Evolutionary conservation across 2,797 vertebrate genomes (phyloP), one percentile per base, ranked within the genome.

Genomic region (Champsocephalus esox): DNA sequence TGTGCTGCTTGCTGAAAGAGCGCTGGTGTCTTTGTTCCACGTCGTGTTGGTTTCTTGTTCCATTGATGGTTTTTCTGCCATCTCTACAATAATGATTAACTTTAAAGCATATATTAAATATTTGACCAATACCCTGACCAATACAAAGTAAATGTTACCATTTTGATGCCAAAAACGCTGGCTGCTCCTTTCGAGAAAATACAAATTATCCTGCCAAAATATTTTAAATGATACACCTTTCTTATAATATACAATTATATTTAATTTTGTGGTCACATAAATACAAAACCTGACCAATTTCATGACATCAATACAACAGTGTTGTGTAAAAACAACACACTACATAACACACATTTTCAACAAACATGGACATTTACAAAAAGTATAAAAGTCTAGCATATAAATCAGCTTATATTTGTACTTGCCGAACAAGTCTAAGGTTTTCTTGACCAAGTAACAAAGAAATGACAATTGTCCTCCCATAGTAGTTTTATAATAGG

Each of bases 1-100:
- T 85, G 82, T 89, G 62, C 9, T 48, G 89, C 87, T 83, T 86
- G 71, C 84, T 70, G 77, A 75, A 13, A 13, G 49, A 50, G 75
- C 72, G 83, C 62, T 45, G 51, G 12, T 74, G 65, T 64, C 61
- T 44, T 44, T 9, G 59, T 79, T 46, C 71, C 14, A 44, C 54
- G 21, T 61, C 1, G 12, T 59, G 65, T 63, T 52, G 44, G 76
- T 34, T 16, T 49, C 54, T 73, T 50, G 38, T 32, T 48, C 83
- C 13, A 1, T 13, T 60, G 67, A 78, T 63, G 43, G 64, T 21
- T 73, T 46, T n/a, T 50, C 9, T 43, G 12, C 71, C 48, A 4
- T 55, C 13, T 51, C 3, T 32, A 11, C 13, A 9, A 28, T n/a
- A 38, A 38, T 8, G 8, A 38, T 38, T 38, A 1, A 38, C 34